Conservation (phyloP, 2,888 invertebrate genomes). For the Pogonocherus hispidulus region DNA sequence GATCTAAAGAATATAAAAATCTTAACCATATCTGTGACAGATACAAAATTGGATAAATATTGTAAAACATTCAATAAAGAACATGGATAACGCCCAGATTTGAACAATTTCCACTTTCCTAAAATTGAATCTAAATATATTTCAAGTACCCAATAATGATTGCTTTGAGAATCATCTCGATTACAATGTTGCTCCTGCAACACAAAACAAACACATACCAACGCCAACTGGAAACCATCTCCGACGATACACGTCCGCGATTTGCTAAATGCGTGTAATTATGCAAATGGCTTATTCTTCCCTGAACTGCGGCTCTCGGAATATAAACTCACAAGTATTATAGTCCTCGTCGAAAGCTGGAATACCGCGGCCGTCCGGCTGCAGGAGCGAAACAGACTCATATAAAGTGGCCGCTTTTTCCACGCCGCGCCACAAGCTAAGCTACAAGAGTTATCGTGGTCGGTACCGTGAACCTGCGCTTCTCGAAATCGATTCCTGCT, state of each 20-base stretch:
- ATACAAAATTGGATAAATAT: too few relatives aligned
- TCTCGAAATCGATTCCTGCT: background rate
- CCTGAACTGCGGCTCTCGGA: background rate
- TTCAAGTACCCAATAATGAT: background rate
- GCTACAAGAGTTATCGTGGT: background rate
- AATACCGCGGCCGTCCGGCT: background rate
- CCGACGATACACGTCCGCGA: background rate
- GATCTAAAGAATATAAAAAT: too few relatives aligned
- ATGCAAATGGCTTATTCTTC: background rate
- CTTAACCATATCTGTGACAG: too few relatives aligned
- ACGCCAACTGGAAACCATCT: background rate
- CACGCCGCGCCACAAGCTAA: background rate
- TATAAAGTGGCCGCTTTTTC: background rate
- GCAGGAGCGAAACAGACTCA: background rate
- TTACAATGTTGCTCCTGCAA: background rate
- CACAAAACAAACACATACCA: background rate
- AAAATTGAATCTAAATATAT: too few relatives aligned
- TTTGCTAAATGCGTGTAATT: background rate
- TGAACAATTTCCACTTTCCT: too few relatives aligned
- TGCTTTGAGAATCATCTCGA: background rate
- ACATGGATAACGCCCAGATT: too few relatives aligned
- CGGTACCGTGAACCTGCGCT: background rate
- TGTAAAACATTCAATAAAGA: too few relatives aligned
- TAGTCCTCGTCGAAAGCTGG: background rate
- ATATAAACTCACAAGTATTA: background rate